Conservation (phyloP, 2,113 vertebrate genomes). For the Xyliphius kryptos region DNA sequence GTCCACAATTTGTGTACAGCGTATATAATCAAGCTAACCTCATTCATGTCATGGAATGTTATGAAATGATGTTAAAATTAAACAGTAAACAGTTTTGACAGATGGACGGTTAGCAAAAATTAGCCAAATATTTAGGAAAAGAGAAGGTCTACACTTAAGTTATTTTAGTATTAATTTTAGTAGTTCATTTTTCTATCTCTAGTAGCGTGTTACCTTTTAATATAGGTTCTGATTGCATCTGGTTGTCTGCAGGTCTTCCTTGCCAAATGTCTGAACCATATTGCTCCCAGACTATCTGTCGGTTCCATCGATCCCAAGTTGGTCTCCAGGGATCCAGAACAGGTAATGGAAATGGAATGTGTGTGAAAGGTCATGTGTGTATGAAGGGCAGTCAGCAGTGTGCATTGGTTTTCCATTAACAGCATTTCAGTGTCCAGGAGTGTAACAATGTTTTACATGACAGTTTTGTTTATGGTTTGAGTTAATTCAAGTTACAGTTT, state of each 20-base stretch:
- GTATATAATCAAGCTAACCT: no score
- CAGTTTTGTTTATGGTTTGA: no score
- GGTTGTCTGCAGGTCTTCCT: conserved; percentile 73
- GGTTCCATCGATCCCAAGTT: conserved; percentile 79
- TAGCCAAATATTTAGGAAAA: not conserved
- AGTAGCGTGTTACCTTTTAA: conserved; percentile 6
- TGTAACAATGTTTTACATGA: no score
- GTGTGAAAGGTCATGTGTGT: conserved; percentile 33
- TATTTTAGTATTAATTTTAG: not conserved
- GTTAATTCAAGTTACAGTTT: no score
- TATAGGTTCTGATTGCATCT: not conserved
- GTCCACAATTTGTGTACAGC: no score
- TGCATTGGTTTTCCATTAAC: conserved; percentile 20
- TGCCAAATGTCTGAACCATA: conserved; percentile 79
- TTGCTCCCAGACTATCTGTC: conserved; percentile 78
- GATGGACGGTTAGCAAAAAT: no score
- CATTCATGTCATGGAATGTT: no score
- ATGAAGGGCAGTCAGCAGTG: not conserved
- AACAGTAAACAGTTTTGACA: no score
- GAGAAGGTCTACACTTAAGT: not conserved
- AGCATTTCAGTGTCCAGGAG: not conserved
- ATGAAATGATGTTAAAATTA: no score
- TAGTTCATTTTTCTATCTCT: not conserved
- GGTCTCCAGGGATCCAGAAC: conserved; percentile 77
- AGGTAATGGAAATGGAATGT: conserved; percentile 69